Evolutionary conservation across 2,797 vertebrate species (phyloP).

Genomic region (Nyctalus aviator): DNA sequence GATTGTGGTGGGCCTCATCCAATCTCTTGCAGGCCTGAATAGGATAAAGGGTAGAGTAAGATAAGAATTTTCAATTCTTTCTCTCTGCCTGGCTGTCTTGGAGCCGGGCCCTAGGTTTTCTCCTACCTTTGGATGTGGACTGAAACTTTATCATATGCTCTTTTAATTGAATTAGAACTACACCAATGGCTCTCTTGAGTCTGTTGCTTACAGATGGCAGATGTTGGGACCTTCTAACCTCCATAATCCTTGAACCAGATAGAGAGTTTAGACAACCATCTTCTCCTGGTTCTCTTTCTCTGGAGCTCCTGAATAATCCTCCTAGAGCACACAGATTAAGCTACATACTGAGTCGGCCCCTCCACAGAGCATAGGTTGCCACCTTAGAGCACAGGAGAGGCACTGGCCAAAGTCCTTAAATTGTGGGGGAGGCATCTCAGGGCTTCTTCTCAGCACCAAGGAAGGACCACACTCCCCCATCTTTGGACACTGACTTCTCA

Average conservation of each 20-base stretch:
- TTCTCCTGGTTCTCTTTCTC: background rate
- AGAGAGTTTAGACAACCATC: background rate
- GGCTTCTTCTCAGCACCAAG: rapidly evolving
- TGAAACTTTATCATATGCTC: rapidly evolving
- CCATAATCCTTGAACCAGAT: rapidly evolving
- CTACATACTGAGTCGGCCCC: rapidly evolving
- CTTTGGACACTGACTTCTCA: rapidly evolving
- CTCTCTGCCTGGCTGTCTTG: background rate
- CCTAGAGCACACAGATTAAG: rapidly evolving
- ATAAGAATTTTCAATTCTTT: no score
- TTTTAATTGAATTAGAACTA: background rate
- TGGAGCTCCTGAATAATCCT: background rate
- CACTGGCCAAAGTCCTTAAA: rapidly evolving
- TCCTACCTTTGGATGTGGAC: background rate
- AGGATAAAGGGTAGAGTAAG: background rate
- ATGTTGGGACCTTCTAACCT: background rate
- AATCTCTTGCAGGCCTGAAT: background rate
- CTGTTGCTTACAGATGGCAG: no score
- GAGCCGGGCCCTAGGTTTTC: rapidly evolving
- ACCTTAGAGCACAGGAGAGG: rapidly evolving
- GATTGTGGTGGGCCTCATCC: rapidly evolving
- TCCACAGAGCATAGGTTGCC: rapidly evolving
- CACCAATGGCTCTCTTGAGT: background rate
- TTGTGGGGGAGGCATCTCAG: rapidly evolving
- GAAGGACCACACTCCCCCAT: rapidly evolving